Conservation (phyloP, 2,797 vertebrate genomes). For the Enteromius fasciolatus region DNA sequence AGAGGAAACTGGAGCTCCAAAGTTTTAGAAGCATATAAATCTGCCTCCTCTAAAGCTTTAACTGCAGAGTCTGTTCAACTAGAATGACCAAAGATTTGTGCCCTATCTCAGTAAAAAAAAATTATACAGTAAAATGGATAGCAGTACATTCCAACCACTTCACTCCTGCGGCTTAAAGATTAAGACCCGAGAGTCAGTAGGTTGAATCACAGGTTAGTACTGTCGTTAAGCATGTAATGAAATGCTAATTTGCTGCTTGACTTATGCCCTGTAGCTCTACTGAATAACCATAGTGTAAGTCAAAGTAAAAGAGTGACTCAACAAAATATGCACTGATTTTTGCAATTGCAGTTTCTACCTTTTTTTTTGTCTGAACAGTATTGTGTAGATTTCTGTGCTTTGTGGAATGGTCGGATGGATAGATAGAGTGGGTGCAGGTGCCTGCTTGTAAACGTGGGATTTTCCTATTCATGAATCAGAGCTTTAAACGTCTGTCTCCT, state of each 20-base stretch:
- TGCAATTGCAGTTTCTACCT: background rate
- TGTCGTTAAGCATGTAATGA: slow-evolving; percentile 19
- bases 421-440: background rate
- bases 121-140: slow-evolving; percentile 1
- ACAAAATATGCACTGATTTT: background rate
- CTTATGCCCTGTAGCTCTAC: slow-evolving; percentile 15
- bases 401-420: background rate
- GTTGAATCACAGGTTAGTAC: slow-evolving; percentile 33
- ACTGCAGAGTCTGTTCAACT: slow-evolving; percentile 3
- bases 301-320: background rate
- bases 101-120: background rate
- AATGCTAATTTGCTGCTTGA: slow-evolving; percentile 35
- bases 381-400: background rate
- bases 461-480: slow-evolving; percentile 28
- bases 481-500: slow-evolving; percentile 10
- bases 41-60: slow-evolving; percentile 24
- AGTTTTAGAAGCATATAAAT: slow-evolving; percentile 42
- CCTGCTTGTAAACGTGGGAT: background rate
- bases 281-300: slow-evolving; percentile 2
- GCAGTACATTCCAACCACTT: background rate
- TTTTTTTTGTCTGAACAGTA: background rate
- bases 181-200: slow-evolving; percentile 13
- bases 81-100: slow-evolving; percentile 28
- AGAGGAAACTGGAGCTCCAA: slow-evolving; percentile 8
- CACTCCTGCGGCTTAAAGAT: slow-evolving; percentile 9